Percentiles rank a stretch among this genome's conserved stretches.
These are phyloP conservation scores for Plestiodon gilberti DNA, from an alignment of 2,113 vertebrate genomes.

Conservation along the genomic window DNA sequence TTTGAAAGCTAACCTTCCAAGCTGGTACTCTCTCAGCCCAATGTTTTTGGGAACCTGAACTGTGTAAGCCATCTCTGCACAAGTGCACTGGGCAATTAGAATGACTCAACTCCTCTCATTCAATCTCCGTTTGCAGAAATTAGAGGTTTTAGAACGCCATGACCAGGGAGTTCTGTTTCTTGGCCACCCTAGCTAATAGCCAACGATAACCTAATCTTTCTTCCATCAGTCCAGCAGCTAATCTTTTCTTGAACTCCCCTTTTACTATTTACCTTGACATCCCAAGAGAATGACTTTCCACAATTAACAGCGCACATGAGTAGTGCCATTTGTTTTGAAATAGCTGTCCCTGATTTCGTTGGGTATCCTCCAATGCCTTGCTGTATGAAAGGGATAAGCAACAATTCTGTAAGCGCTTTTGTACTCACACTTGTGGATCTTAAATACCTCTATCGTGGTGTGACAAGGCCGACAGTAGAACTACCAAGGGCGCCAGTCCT, in stretches of 20 bases:
- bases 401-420: background rate
- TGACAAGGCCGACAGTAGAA: no score
- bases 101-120: background rate
- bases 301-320: background rate
- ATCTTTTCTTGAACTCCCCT: background rate
- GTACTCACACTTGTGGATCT: background rate
- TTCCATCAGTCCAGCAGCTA: background rate
- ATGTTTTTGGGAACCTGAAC: background rate
- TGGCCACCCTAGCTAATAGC: background rate
- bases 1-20: background rate
- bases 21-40: background rate
- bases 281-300: background rate
- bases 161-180: background rate
- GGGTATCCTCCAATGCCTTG: background rate
- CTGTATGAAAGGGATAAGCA: background rate
- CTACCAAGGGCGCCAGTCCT: no score
- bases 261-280: background rate
- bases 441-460: no score
- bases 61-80: background rate
- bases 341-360: background rate
- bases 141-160: background rate
- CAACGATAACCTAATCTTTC: background rate
- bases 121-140: background rate
- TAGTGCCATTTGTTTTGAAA: background rate
- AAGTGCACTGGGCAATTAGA: background rate